phyloP scores from a whole-genome alignment of 2,797 vertebrate species.

The Hybognathus amarus region DNA sequence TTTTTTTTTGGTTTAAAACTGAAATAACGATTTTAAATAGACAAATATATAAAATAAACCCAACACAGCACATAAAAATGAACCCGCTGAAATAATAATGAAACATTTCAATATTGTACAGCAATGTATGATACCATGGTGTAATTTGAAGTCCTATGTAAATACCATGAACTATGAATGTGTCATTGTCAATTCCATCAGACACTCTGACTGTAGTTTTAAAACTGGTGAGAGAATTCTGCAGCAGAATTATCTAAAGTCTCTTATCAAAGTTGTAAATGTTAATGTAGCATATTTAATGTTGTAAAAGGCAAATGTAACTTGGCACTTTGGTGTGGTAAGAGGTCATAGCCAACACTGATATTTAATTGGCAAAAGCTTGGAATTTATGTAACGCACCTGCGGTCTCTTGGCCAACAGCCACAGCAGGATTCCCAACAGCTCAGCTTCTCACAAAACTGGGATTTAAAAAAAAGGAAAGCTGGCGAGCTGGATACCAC shows the following conservation, averaged over 20 bases:
- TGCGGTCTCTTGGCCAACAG: slow-evolving; percentile 40
- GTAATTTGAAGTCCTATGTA: background rate
- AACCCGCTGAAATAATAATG: background rate
- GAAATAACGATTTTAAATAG: too few species aligned
- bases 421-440: slow-evolving; percentile 49
- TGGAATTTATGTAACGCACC: slow-evolving; percentile 49
- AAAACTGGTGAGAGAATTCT: background rate
- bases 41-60: background rate
- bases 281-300: slow-evolving; percentile 32
- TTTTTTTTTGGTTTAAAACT: too few species aligned
- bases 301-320: slow-evolving; percentile 31
- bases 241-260: slow-evolving; percentile 2
- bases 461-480: slow-evolving; percentile 44
- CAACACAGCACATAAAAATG: background rate
- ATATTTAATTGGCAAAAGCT: slow-evolving; percentile 42
- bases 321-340: slow-evolving; percentile 20
- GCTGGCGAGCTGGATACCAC: slow-evolving; percentile 43
- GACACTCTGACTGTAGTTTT: background rate
- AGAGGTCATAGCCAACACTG: slow-evolving; percentile 17
- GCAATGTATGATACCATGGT: background rate
- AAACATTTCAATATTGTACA: background rate
- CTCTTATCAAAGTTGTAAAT: slow-evolving; percentile 16
- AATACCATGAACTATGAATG: background rate
- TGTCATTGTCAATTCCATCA: background rate
- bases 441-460: slow-evolving; percentile 45